phyloP scores from a whole-genome alignment of 2,113 vertebrate species.

The Laterallus jamaicensis region DNA sequence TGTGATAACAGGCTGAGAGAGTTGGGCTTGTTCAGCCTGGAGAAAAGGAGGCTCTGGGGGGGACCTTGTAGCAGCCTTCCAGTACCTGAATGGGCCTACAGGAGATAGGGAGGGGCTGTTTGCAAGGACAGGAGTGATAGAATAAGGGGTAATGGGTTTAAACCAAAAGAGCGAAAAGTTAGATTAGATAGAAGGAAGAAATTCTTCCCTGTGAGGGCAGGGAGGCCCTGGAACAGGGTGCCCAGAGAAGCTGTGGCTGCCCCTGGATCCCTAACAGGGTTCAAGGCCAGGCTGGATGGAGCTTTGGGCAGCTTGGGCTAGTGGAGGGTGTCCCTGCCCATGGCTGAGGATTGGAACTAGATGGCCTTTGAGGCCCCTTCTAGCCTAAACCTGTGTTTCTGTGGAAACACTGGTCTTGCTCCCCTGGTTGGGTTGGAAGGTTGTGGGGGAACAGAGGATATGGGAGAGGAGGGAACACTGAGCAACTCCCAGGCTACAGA shows the following conservation, averaged over 20 bases:
- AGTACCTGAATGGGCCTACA: background rate
- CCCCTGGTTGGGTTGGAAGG: accelerated
- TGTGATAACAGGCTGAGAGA: background rate
- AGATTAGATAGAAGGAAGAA: too few relatives aligned
- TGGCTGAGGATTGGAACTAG: background rate
- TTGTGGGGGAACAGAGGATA: background rate
- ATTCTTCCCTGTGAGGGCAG: too few relatives aligned
- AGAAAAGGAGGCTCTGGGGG: accelerated
- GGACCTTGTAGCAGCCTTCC: background rate
- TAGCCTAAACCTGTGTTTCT: background rate
- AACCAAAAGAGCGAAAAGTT: too few relatives aligned
- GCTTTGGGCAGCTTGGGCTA: background rate
- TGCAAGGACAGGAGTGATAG: too few relatives aligned
- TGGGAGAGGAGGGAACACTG: background rate
- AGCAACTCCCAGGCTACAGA: background rate
- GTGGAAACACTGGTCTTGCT: background rate
- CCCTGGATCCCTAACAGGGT: too few relatives aligned
- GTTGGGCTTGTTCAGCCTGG: too few relatives aligned
- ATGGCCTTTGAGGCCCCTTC: background rate
- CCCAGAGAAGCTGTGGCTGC: too few relatives aligned
- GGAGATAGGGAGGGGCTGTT: background rate
- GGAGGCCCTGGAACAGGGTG: too few relatives aligned
- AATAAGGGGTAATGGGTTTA: too few relatives aligned
- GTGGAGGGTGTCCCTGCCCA: background rate
- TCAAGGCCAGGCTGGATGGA: background rate